Conservation (phyloP, 1,140 invertebrate species). For the Drosophila erecta region DNA sequence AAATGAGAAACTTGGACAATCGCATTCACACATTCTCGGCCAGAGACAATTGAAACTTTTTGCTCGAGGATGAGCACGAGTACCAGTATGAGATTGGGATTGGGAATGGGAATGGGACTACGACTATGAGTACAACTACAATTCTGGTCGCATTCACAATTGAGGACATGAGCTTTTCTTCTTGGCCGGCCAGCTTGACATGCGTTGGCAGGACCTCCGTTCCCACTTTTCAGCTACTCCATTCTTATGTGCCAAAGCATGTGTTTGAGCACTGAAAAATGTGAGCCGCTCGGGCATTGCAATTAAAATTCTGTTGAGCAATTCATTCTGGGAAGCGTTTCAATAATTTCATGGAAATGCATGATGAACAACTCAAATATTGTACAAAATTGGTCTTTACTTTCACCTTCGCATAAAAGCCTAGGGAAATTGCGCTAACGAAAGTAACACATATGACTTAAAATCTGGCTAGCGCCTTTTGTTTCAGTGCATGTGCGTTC, state of each 20-base stretch:
- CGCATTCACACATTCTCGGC: conserved; percentile 74
- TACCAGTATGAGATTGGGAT: conserved; percentile 8
- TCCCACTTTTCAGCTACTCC: conserved; percentile 7
- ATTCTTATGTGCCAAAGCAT: conserved; percentile 37
- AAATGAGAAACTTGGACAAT: conserved; percentile 71
- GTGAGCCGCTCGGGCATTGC: neutral
- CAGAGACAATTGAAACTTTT: conserved; percentile 78
- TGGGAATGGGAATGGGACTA: conserved; percentile 10
- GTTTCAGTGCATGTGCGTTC: conserved; percentile 18
- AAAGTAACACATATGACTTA: neutral
- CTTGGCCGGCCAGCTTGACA: conserved; percentile 30
- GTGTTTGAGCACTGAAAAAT: conserved; percentile 26
- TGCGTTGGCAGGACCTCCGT: conserved; percentile 40
- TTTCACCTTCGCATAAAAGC: no score
- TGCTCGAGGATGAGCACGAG: conserved; percentile 35
- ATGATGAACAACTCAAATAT: neutral
- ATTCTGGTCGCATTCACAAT: conserved; percentile 60
- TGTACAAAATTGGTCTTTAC: neutral
- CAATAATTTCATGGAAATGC: neutral
- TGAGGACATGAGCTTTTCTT: conserved; percentile 63
- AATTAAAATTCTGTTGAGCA: neutral
- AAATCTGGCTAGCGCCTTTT: neutral
- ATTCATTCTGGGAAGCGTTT: no score
- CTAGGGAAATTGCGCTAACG: no score
- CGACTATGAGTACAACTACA: conserved; percentile 36